Conservation (phyloP, 37 sponge, comb jelly and placozoan species). For the Hormiphora californensis region DNA sequence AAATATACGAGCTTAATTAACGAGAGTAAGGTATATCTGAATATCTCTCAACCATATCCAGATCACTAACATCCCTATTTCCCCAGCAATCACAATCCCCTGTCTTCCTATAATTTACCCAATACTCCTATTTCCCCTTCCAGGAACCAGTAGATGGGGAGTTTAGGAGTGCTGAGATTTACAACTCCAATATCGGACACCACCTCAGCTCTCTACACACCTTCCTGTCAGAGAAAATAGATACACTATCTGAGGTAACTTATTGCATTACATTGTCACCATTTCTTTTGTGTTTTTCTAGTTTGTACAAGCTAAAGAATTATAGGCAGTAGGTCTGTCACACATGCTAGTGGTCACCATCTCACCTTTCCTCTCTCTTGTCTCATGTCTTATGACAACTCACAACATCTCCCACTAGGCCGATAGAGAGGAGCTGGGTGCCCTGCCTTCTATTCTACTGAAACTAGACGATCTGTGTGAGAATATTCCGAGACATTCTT, state of each 20-base stretch:
- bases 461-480: constrained; percentile 12
- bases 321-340: too few relatives aligned
- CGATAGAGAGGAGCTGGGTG: not conserved
- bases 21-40: too few relatives aligned
- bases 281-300: too few relatives aligned
- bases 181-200: constrained; percentile 41
- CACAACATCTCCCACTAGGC: not conserved
- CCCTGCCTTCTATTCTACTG: not conserved
- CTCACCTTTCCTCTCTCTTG: too few relatives aligned
- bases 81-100: not conserved
- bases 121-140: not conserved
- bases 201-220: not conserved
- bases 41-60: too few relatives aligned
- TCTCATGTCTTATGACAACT: not conserved
- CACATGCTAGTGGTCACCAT: too few relatives aligned
- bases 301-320: too few relatives aligned
- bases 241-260: not conserved
- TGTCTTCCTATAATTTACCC: not conserved
- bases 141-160: constrained; percentile 18
- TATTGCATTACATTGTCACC: not conserved
- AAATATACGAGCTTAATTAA: too few relatives aligned
- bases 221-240: constrained; percentile 20
- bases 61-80: too few relatives aligned
- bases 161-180: constrained; percentile 6
- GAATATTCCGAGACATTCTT: not conserved